Base-by-base conservation (phyloP, 1,140 invertebrate species). In the Lasioglossum baleicum region DNA sequence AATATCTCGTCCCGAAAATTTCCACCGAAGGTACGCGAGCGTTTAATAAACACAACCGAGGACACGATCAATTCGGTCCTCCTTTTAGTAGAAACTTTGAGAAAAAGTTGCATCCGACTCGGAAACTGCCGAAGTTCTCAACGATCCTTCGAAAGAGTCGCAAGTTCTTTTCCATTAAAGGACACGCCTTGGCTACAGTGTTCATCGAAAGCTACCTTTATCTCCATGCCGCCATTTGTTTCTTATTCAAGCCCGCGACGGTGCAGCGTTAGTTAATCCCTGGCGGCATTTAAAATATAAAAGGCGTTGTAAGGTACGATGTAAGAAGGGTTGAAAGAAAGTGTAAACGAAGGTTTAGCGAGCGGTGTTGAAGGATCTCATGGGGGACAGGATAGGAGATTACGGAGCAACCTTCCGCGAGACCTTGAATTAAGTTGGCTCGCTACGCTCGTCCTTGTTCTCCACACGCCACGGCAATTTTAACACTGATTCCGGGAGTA, bases 341-440 rank as follows among this genome's bases (percentile, higher is more conserved):
- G 81, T 70, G 67, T 82, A 66, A 87, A 86, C 81, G 81, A 81
- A 82, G 85, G 85, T 81, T 77, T 77, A 70, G 60, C 67, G 13
- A 17, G n/a, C 48, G 48, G 60, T 58, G 22, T 67, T 61, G 65
- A n/a, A 82, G 71, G 58, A 85, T 84, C 66, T 79, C 71, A 63
- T 68, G 68, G 65, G 64, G 64, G 67, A 71, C 71, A 53, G 58
- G 84, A 71, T 86, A 78, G 74, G 86, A 90, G 86, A 90, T 90
- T 89, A 90, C 84, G 71, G 67, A 79, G 81, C 85, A 85, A 88
- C 82, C 84, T n/a, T 87, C 83, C 84, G 48, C 31, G 74, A 85
- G 75, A 42, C 69, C 71, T 82, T 84, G 88, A 90, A 90, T 90
- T 90, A 88, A 87, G 83, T 89, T n/a, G n/a, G n/a, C 31, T 35